Base-by-base conservation (phyloP, 2,888 invertebrate genomes). In the Oasisia sp. region DNA sequence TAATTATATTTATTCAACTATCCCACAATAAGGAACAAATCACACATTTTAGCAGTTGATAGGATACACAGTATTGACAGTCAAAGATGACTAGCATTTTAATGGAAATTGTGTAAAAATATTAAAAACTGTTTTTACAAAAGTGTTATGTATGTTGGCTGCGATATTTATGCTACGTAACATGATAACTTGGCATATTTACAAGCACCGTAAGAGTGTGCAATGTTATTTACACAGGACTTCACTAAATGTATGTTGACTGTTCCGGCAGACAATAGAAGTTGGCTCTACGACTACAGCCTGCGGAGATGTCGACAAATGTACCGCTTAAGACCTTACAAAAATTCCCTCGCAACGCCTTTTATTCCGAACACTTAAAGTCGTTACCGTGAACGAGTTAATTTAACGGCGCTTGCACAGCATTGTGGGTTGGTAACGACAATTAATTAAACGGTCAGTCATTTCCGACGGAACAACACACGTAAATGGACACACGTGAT, bases 381-480 rank as follows among this genome's bases (percentile, higher is more conserved):
- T 74, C 2, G 74, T 74, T 7, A 74, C 74, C 74, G 74, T 27
- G 74, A n/a, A 74, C 74, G 19, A 27, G 74, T 74, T 74, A 74
- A 74, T 27, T 74, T 27, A 74, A 19, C n/a, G 74, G 74, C 74
- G 74, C 27, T 74, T 74, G 74, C 74, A 74, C 74, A 74, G 74
- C 19, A 74, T 74, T 74, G 74, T n/a, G 19, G 74, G n/a, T 74
- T 74, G 74, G 74, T 74, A 74, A 74, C 74, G 27, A 74, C n/a
- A 74, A 74, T n/a, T 27, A 74, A 74, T 74, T 74, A 74, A 74
- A 74, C 74, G 74, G 74, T 74, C 74, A 74, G 74, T 74, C 74
- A n/a, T 14, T 74, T n/a, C 74, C 27, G 74, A 7, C 27, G 74
- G 74, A 74, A 74, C 74, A 27, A 74, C n/a, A 74, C 14, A 74